Evolutionary conservation across 64 coral and sea anemone species (phyloP).

Genomic region (Dendrophyllia cribrosa): DNA sequence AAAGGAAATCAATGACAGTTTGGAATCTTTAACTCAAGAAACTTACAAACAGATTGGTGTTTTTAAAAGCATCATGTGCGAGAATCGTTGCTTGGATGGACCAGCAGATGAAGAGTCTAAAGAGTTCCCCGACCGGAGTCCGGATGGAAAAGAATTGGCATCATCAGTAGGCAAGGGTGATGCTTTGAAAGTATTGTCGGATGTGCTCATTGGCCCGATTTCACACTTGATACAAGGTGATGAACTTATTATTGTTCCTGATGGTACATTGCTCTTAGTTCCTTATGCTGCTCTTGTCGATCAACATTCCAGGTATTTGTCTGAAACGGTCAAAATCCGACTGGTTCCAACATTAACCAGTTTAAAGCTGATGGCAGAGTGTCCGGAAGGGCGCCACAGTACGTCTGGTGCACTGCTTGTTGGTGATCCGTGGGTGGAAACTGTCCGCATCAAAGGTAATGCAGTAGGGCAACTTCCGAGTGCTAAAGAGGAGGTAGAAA

Average conservation of each 20-base stretch:
- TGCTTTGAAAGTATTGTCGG: background rate
- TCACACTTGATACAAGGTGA: background rate
- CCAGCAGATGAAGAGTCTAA: background rate
- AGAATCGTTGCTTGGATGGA: background rate
- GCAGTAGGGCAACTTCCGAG: background rate
- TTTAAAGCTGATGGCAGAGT: background rate
- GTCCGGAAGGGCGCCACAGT: background rate
- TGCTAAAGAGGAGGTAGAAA: no score
- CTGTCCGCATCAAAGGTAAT: background rate
- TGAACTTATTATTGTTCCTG: background rate
- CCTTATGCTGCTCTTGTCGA: background rate
- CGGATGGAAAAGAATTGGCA: background rate
- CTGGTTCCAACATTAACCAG: no score
- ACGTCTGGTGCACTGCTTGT: no score
- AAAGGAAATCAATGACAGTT: background rate
- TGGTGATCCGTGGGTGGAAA: background rate
- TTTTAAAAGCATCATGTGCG: background rate
- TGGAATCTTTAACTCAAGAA: background rate
- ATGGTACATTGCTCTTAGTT: background rate
- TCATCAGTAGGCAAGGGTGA: background rate
- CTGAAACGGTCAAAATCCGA: background rate
- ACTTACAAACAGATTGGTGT: background rate
- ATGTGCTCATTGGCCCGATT: background rate
- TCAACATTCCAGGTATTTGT: background rate
- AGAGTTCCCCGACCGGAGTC: background rate